These are phyloP conservation scores for Psammodynastes pulverulentus DNA, from an alignment of 2,113 vertebrate species.

Conservation along the genomic window DNA sequence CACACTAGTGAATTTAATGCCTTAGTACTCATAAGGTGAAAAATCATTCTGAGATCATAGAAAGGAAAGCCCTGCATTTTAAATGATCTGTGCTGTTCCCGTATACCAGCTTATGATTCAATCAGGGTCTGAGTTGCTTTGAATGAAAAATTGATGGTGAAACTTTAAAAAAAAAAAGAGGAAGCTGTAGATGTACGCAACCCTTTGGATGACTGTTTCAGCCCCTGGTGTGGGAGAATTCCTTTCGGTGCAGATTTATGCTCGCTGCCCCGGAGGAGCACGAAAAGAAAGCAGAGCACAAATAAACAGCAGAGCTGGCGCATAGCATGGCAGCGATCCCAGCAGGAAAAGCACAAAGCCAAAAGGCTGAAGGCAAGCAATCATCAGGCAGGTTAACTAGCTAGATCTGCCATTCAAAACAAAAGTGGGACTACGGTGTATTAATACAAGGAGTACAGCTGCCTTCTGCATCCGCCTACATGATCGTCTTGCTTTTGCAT, in stretches of 20 bases:
- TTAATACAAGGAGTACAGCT: neutral
- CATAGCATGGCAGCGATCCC: constrained; percentile 62
- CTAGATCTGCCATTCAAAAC: constrained; percentile 21
- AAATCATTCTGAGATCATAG: too few species aligned
- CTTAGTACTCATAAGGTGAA: neutral
- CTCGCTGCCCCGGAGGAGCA: constrained; percentile 21
- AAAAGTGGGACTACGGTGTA: constrained; percentile 2
- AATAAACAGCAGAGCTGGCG: constrained; percentile 52
- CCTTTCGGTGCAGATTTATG: constrained; percentile 44
- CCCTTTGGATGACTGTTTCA: constrained; percentile 15
- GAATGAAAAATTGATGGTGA: constrained; percentile 26
- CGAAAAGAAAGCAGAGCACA: neutral
- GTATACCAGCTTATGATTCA: constrained; percentile 6
- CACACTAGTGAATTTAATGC: neutral
- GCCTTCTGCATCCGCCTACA: neutral
- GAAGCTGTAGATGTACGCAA: constrained; percentile 18
- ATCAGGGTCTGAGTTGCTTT: constrained; percentile 22
- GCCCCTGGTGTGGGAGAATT: constrained; percentile 59
- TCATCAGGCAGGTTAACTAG: constrained; percentile 36
- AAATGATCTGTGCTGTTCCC: neutral
- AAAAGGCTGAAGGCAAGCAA: neutral
- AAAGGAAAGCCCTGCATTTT: too few species aligned
- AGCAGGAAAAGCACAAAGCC: constrained; percentile 30
- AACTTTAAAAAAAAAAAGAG: neutral
- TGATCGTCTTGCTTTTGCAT: neutral